Evolutionary conservation across 2,888 invertebrate genomes (phyloP).

Genomic region (Polyploca ridens): DNA sequence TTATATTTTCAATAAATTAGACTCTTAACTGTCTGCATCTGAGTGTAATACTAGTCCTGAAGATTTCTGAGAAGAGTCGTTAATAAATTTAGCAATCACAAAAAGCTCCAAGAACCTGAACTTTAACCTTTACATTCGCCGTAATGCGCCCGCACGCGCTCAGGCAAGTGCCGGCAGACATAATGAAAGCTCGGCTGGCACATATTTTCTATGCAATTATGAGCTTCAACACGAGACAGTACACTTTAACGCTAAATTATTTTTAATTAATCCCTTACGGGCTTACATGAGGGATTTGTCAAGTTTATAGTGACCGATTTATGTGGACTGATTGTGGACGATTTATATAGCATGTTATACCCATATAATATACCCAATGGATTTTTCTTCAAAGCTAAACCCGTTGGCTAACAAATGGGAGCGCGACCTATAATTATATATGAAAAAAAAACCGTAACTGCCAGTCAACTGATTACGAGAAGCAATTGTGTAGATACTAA

Average conservation of each 20-base stretch:
- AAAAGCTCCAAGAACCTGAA: constrained; percentile 16
- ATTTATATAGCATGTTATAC: too few relatives aligned
- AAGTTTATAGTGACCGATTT: background rate
- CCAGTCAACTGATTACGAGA: too few relatives aligned
- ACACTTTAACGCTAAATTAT: constrained; percentile 30
- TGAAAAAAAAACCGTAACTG: background rate
- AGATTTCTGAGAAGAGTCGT: too few relatives aligned
- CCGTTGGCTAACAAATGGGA: too few relatives aligned
- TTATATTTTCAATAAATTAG: too few relatives aligned
- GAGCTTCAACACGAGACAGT: constrained; percentile 38
- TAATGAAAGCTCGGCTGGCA: constrained; percentile 63
- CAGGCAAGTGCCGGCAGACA: constrained; percentile 53
- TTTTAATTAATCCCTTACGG: constrained; percentile 26
- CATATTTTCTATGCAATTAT: constrained; percentile 68
- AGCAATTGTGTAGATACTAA: too few relatives aligned
- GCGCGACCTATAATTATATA: too few relatives aligned
- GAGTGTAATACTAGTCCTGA: too few relatives aligned
- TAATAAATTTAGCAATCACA: too few relatives aligned
- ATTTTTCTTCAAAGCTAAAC: too few relatives aligned
- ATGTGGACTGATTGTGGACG: background rate
- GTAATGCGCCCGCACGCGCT: constrained; percentile 30
- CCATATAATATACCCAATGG: too few relatives aligned
- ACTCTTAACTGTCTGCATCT: too few relatives aligned
- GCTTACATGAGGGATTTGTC: constrained; percentile 10
- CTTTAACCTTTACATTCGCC: constrained; percentile 36